Conservation (phyloP, 2,888 invertebrate genomes). For the Tenthredo mesomela region DNA sequence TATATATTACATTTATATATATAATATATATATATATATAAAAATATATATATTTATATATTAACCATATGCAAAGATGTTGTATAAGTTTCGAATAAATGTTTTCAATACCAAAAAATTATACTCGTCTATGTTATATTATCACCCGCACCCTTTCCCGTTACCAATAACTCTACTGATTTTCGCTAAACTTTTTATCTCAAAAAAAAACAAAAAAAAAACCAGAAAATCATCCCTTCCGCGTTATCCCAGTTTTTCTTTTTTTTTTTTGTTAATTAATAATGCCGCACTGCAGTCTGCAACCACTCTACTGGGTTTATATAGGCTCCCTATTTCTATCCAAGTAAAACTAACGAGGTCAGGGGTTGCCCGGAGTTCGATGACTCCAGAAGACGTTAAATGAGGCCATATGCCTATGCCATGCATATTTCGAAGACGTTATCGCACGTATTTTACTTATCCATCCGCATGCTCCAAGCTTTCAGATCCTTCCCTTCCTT, state of each 20-base stretch:
- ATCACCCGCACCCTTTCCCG: no score
- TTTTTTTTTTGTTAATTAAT: slow-evolving; percentile 52
- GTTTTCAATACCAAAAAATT: slow-evolving; percentile 69
- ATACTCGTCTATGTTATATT: not conserved
- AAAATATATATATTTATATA: slow-evolving; percentile 56
- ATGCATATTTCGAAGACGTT: not conserved
- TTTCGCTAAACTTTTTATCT: not conserved
- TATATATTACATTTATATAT: not conserved
- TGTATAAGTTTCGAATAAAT: slow-evolving; percentile 75
- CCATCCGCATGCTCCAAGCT: not conserved
- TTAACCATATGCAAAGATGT: slow-evolving; percentile 70
- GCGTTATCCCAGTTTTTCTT: slow-evolving; percentile 30
- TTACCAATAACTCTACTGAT: not conserved
- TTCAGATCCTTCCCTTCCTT: not conserved
- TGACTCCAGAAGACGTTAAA: not conserved
- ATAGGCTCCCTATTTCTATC: not conserved
- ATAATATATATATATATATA: not conserved
- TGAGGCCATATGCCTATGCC: slow-evolving; percentile 1
- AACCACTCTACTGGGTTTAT: slow-evolving; percentile 39
- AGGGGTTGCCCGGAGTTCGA: slow-evolving; percentile 29
- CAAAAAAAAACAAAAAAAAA: not conserved
- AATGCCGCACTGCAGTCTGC: slow-evolving; percentile 46
- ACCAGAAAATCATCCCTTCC: not conserved
- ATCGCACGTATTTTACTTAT: not conserved
- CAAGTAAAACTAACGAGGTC: slow-evolving; percentile 30